Evolutionary conservation across 2,888 invertebrate species (phyloP).

Genomic region (Dyspetes luteomarginatus): DNA sequence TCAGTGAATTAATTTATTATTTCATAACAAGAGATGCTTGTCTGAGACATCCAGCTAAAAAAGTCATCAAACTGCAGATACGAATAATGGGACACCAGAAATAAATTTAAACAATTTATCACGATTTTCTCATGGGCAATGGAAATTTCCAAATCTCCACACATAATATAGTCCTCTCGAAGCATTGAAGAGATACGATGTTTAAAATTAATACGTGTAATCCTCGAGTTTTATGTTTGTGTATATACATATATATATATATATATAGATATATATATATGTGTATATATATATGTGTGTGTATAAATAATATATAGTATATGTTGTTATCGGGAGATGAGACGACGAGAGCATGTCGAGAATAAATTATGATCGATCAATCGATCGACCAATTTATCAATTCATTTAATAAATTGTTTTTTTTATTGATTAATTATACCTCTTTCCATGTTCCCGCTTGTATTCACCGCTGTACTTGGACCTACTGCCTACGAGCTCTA

Average conservation of each 20-base stretch:
- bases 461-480: conserved; percentile 99
- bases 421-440: conserved; percentile 86
- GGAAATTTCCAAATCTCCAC: not conserved
- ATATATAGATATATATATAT: conserved; percentile 28
- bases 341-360: conserved; percentile 26
- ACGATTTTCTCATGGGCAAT: not conserved
- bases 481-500: conserved; percentile 99
- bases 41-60: not conserved
- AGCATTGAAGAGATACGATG: conserved; percentile 13
- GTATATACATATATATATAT: conserved; percentile 27
- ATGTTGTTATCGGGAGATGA: conserved; percentile 17
- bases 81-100: not conserved
- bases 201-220: conserved; percentile 1
- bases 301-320: conserved; percentile 44
- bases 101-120: not conserved
- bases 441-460: conserved; percentile 99
- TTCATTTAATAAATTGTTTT: too few relatives aligned
- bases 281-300: conserved; percentile 23
- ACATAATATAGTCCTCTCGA: conserved; percentile 2
- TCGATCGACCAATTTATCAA: conserved; percentile 5
- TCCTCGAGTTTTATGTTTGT: conserved; percentile 20
- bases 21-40: not conserved
- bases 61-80: not conserved
- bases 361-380: conserved; percentile 27
- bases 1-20: too few relatives aligned